Conservation (phyloP, 1,140 invertebrate species). For the Drosophila biarmipes region DNA sequence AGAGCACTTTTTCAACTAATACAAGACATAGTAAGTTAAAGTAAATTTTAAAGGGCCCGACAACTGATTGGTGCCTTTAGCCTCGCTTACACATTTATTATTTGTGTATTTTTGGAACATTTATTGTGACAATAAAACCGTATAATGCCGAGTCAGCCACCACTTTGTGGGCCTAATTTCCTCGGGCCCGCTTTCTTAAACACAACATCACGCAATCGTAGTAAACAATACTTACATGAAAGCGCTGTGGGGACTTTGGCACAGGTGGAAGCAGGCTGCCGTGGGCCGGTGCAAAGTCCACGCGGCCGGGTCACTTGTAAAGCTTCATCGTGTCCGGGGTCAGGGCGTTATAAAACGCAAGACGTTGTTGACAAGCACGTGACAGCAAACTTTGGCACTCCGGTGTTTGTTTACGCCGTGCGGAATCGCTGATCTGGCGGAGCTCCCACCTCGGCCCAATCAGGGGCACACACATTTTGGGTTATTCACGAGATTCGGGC, state of each 20-base stretch:
- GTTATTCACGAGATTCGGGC: slow-evolving; percentile 26
- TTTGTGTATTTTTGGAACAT: background rate
- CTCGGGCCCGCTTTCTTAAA: too few relatives aligned
- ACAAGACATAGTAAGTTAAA: too few relatives aligned
- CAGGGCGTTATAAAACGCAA: slow-evolving; percentile 36
- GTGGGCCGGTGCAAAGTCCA: slow-evolving; percentile 37
- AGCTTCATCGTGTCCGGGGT: slow-evolving; percentile 36
- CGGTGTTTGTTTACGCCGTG: slow-evolving; percentile 17
- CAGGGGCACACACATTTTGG: slow-evolving; percentile 46
- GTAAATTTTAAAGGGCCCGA: too few relatives aligned
- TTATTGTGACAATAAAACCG: background rate
- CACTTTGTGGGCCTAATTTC: background rate
- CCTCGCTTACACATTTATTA: too few relatives aligned
- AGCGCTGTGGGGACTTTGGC: slow-evolving; percentile 4
- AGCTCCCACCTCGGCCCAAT: slow-evolving; percentile 21
- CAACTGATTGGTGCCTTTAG: too few relatives aligned
- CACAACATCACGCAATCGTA: background rate
- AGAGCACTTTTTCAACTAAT: too few relatives aligned
- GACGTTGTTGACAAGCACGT: slow-evolving; percentile 42
- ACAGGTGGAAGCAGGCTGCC: slow-evolving; percentile 4
- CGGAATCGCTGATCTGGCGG: slow-evolving; percentile 11
- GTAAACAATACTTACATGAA: slow-evolving; percentile 30
- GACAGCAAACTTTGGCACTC: slow-evolving; percentile 34
- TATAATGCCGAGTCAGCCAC: background rate
- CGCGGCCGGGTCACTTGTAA: slow-evolving; percentile 36